Evolutionary conservation across 2,113 vertebrate species (phyloP).

Genomic region (Cynocephalus volans): DNA sequence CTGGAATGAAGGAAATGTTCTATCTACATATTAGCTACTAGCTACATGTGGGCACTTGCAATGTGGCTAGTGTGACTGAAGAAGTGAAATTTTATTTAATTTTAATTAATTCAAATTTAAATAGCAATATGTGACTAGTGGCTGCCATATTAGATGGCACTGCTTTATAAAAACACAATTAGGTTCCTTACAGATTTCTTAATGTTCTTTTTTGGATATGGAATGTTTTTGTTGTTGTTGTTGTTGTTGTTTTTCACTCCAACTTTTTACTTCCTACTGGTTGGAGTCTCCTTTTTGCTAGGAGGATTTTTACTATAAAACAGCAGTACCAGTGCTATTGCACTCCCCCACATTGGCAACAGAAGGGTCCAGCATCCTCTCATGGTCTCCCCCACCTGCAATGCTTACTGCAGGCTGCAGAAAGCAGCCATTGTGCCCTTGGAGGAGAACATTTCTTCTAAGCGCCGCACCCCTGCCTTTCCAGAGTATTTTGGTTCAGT

Average conservation of each 20-base stretch:
- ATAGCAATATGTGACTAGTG: not conserved
- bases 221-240: conserved; percentile 10
- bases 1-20: not conserved
- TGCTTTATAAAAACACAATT: not conserved
- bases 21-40: not conserved
- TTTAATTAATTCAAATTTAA: conserved; percentile 41
- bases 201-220: not conserved
- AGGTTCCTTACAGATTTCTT: not conserved
- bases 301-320: not conserved
- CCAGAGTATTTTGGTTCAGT: conserved; percentile 55
- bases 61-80: not conserved
- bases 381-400: not conserved
- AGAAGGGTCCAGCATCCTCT: not conserved
- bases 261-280: not conserved
- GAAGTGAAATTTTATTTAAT: not conserved
- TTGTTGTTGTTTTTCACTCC: not conserved
- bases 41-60: not conserved
- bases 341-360: not conserved
- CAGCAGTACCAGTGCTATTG: not conserved
- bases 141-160: not conserved
- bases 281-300: conserved; percentile 7
- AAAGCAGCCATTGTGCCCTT: not conserved
- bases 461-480: not conserved
- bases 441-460: conserved; percentile 16
- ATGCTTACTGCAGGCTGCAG: not conserved